Percentiles rank a stretch among this genome's conserved stretches.
phyloP scores from a whole-genome alignment of 2,888 invertebrate species.

The Lycocerus yunnanus region DNA sequence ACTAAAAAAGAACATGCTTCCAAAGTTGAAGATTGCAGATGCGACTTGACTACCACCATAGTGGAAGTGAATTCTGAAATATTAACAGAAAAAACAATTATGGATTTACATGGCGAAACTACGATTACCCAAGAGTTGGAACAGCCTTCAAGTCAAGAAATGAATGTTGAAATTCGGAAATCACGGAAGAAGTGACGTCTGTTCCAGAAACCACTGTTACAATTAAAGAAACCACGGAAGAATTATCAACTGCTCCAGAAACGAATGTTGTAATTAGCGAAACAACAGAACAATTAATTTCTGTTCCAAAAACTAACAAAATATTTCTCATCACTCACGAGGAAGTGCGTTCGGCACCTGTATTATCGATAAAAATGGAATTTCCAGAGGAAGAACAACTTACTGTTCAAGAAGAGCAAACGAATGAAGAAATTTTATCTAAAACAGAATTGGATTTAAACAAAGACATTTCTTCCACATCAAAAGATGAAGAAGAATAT shows the following conservation, averaged over 20 bases:
- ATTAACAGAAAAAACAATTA: not conserved
- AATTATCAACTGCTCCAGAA: not conserved
- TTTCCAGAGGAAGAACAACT: slow-evolving; percentile 48
- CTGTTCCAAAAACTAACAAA: slow-evolving; percentile 49
- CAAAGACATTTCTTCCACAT: not conserved
- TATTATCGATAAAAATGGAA: slow-evolving; percentile 68
- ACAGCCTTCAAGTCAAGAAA: not conserved
- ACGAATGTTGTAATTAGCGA: not conserved
- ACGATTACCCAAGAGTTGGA: not conserved
- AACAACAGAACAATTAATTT: not conserved
- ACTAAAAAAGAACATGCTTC: not conserved
- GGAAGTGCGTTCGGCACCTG: slow-evolving; percentile 69
- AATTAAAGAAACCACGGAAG: too few relatives aligned
- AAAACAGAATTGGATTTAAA: not conserved
- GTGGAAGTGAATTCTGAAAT: not conserved
- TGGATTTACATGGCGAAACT: not conserved
- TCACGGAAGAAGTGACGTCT: not conserved
- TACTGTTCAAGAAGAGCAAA: not conserved
- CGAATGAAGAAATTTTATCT: not conserved
- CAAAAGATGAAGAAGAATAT: not conserved
- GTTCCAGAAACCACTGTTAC: slow-evolving; percentile 40
- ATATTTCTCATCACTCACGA: slow-evolving; percentile 75
- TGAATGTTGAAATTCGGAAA: not conserved
- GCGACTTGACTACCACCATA: not conserved
- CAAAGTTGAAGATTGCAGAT: not conserved